phyloP scores from a whole-genome alignment of 2,888 invertebrate genomes.

The Bruchidius siliquastri region DNA sequence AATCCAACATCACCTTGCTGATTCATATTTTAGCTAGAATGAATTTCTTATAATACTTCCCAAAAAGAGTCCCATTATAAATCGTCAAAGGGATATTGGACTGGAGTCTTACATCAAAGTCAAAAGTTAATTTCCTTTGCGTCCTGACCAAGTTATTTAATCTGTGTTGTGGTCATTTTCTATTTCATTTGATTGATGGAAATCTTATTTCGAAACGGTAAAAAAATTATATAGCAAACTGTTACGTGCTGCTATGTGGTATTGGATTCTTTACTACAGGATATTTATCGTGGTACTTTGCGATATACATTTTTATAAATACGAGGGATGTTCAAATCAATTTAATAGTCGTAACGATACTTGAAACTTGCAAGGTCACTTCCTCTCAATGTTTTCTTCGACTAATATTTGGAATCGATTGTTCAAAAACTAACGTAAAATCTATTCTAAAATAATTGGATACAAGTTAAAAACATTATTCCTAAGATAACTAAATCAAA shows the following conservation, averaged over 20 bases:
- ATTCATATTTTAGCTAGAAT: no score
- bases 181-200: slow-evolving; percentile 38
- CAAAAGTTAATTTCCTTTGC: slow-evolving; percentile 45
- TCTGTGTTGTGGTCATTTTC: slow-evolving; percentile 37
- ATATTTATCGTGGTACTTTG: no score
- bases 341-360: no score
- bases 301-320: no score
- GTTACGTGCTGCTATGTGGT: neutral
- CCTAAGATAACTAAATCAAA: no score
- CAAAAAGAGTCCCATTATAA: slow-evolving; percentile 21
- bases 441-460: no score
- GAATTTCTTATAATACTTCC: neutral
- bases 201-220: slow-evolving; percentile 14
- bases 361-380: no score
- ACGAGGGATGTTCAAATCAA: no score
- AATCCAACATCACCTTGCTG: neutral
- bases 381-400: no score
- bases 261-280: neutral
- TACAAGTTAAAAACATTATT: no score
- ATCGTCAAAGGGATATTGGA: slow-evolving; percentile 25
- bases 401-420: no score
- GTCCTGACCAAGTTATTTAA: slow-evolving; percentile 42
- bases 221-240: neutral
- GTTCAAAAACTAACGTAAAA: no score
- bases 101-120: slow-evolving; percentile 43